Evolutionary conservation across 2,797 vertebrate genomes (phyloP).

Genomic region (Microctenopoma stevenorrisi): DNA sequence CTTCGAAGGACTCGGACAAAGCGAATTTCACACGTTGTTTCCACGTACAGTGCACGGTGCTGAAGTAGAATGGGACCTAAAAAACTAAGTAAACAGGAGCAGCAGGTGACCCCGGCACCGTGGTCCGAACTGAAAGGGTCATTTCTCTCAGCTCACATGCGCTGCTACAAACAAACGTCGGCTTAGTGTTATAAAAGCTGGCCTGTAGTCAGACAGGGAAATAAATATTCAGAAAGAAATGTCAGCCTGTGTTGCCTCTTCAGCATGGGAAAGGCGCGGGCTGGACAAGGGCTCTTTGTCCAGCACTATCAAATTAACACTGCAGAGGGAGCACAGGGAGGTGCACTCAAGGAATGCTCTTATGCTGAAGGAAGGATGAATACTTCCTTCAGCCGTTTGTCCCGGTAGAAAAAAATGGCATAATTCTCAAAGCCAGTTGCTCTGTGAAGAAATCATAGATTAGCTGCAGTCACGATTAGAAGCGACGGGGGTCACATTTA

Average conservation of each 20-base stretch:
- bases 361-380: slow-evolving; percentile 26
- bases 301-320: slow-evolving; percentile 61
- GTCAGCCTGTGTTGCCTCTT: slow-evolving; percentile 70
- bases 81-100: neutral
- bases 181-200: slow-evolving; percentile 58
- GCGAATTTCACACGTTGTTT: too few relatives aligned
- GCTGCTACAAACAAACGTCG: slow-evolving; percentile 33
- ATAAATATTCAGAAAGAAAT: slow-evolving; percentile 77
- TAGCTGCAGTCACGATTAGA: neutral
- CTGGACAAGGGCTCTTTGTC: slow-evolving; percentile 78
- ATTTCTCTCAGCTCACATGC: slow-evolving; percentile 25
- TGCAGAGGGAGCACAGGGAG: slow-evolving; percentile 56
- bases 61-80: neutral
- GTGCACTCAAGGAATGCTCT: slow-evolving; percentile 60
- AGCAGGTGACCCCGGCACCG: slow-evolving; percentile 8
- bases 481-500: neutral
- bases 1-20: too few relatives aligned
- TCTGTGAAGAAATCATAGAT: neutral
- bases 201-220: slow-evolving; percentile 66
- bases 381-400: slow-evolving; percentile 32
- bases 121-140: slow-evolving; percentile 11
- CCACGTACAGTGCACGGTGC: too few relatives aligned
- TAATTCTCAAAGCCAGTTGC: neutral
- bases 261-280: slow-evolving; percentile 81
- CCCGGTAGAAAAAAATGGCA: neutral